phyloP scores from a whole-genome alignment of 2,797 vertebrate species.

The Gambusia yucatana region DNA sequence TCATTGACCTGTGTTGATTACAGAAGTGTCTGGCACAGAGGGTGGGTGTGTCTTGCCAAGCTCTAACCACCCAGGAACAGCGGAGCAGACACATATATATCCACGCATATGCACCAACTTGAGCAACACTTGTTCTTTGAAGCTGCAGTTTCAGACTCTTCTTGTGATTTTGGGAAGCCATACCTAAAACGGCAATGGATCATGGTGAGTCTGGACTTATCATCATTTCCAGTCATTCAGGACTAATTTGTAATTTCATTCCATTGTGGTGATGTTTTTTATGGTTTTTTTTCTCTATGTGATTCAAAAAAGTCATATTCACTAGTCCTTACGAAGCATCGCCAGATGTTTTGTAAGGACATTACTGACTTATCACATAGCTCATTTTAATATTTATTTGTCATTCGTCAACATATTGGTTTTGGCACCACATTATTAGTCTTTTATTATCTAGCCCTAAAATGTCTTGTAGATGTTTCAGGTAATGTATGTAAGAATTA shows the following conservation, averaged over 20 bases:
- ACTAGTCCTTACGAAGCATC: background rate
- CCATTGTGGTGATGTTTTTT: slow-evolving; percentile 49
- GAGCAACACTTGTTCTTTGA: slow-evolving; percentile 13
- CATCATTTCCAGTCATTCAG: slow-evolving; percentile 59
- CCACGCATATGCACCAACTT: slow-evolving; percentile 17
- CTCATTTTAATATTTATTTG: background rate
- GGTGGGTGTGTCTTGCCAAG: slow-evolving; percentile 60
- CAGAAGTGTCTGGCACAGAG: slow-evolving; percentile 63
- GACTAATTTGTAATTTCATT: slow-evolving; percentile 57
- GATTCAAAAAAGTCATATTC: slow-evolving; percentile 18
- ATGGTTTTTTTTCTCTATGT: slow-evolving; percentile 7
- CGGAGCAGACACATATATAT: slow-evolving; percentile 5
- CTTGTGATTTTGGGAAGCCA: slow-evolving; percentile 32
- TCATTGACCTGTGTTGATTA: slow-evolving; percentile 68
- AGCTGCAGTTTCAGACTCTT: slow-evolving; percentile 16
- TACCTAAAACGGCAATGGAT: slow-evolving; percentile 38
- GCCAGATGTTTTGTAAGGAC: background rate
- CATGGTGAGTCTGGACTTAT: slow-evolving; percentile 19
- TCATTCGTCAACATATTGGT: background rate
- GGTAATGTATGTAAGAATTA: background rate
- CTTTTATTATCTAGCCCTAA: background rate
- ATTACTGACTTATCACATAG: background rate
- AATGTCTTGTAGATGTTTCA: background rate
- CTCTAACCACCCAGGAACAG: slow-evolving; percentile 59
- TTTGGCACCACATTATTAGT: background rate